These are phyloP conservation scores for Blastobasis lacticolella DNA, from an alignment of 2,888 invertebrate species.

Conservation along the genomic window DNA sequence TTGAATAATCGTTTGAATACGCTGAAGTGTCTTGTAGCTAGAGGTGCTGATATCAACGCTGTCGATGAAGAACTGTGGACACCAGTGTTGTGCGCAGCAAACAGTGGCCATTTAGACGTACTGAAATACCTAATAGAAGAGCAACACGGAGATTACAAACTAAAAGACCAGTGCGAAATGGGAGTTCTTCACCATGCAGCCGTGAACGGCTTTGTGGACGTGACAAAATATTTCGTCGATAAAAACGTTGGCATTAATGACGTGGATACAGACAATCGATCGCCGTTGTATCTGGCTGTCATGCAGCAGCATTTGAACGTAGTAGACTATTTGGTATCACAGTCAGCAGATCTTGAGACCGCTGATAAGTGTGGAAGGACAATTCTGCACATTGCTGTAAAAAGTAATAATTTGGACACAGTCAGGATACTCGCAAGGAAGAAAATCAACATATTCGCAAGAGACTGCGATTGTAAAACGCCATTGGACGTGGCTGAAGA, in stretches of 20 bases:
- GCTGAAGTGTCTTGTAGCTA: slow-evolving; percentile 1
- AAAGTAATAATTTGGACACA: no score
- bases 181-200: background rate
- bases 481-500: no score
- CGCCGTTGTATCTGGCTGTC: no score
- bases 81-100: background rate
- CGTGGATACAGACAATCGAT: background rate
- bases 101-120: slow-evolving; percentile 2
- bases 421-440: no score
- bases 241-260: background rate
- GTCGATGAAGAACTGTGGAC: background rate
- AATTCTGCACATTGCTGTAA: no score
- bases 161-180: background rate
- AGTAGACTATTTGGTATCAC: no score
- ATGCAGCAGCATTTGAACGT: no score
- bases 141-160: background rate
- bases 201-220: background rate
- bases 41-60: background rate
- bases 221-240: background rate
- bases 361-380: no score
- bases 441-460: no score
- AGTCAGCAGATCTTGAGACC: no score
- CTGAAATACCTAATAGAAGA: slow-evolving; percentile 6
- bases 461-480: no score
- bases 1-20: background rate